Evolutionary conservation across 2,888 invertebrate species (phyloP).

Genomic region (Xestia ashworthii): DNA sequence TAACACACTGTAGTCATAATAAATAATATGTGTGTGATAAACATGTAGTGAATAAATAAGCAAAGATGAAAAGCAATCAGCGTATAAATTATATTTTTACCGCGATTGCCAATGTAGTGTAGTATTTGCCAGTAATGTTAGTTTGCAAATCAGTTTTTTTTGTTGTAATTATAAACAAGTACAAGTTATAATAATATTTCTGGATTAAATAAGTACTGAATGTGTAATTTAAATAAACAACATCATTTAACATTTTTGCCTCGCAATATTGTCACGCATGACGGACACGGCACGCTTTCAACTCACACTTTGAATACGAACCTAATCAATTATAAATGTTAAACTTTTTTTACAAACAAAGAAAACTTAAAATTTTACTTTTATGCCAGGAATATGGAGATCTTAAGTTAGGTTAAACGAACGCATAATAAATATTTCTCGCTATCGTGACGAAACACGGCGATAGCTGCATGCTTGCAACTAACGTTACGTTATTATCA

Average conservation of each 20-base stretch:
- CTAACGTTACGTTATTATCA: not conserved
- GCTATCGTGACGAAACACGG: slow-evolving; percentile 16
- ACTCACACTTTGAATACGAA: slow-evolving; percentile 21
- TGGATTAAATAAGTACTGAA: not conserved
- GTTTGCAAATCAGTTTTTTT: not conserved
- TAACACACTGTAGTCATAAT: not conserved
- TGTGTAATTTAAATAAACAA: slow-evolving; percentile 8
- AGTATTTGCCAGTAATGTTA: not conserved
- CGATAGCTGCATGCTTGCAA: slow-evolving; percentile 17
- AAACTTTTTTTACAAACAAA: slow-evolving; percentile 12
- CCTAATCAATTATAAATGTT: slow-evolving; percentile 9
- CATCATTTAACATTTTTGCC: slow-evolving; percentile 1
- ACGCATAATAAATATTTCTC: not conserved
- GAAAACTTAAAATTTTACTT: not conserved
- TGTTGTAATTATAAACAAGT: not conserved
- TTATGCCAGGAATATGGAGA: slow-evolving; percentile 2
- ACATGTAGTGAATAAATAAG: not conserved
- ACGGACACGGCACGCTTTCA: slow-evolving; percentile 13
- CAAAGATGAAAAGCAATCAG: not conserved
- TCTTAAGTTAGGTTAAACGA: slow-evolving; percentile 2
- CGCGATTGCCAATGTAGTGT: not conserved
- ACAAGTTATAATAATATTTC: not conserved
- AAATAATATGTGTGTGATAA: not conserved
- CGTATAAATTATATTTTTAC: not conserved
- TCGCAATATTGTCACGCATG: slow-evolving; percentile 11